Percentiles rank a stretch among this genome's conserved stretches.
Evolutionary conservation across 1,140 invertebrate species (phyloP).

Genomic region (Vanessa atalanta): DNA sequence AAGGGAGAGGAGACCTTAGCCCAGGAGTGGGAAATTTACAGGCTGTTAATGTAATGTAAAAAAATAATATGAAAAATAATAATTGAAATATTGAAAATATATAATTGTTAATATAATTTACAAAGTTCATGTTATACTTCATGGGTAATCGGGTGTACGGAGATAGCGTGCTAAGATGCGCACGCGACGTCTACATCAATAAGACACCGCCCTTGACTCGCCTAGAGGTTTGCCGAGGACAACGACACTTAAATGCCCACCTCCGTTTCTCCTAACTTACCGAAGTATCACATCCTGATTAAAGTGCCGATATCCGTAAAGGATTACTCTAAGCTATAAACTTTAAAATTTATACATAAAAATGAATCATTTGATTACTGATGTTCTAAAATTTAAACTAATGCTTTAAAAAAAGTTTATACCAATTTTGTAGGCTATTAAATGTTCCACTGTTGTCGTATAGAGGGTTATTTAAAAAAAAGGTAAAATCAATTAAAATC

Average conservation of each 20-base stretch:
- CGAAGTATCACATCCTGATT: constrained; percentile 16
- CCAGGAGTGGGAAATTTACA: too few relatives aligned
- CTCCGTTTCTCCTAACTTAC: constrained; percentile 30
- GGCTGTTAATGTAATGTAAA: too few relatives aligned
- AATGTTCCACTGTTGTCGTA: too few relatives aligned
- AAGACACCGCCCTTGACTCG: constrained; percentile 63
- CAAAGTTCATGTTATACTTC: constrained; percentile 1
- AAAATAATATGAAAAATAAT: too few relatives aligned
- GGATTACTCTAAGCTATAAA: background rate
- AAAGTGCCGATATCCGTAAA: background rate
- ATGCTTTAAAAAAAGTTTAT: too few relatives aligned
- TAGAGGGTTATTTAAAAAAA: too few relatives aligned
- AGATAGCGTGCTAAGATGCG: constrained; percentile 53
- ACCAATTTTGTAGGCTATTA: too few relatives aligned
- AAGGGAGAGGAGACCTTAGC: too few relatives aligned
- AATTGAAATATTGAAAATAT: too few relatives aligned
- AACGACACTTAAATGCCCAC: constrained; percentile 53
- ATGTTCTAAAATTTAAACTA: too few relatives aligned
- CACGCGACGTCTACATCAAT: constrained; percentile 49
- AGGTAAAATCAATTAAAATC: too few relatives aligned
- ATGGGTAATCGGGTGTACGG: constrained; percentile 13
- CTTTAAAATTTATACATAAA: background rate
- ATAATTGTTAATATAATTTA: background rate
- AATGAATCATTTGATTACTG: background rate
- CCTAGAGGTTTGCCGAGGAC: constrained; percentile 51